Percentiles rank a stretch among this genome's conserved stretches.
Conservation (phyloP, 2,797 vertebrate species). For the Dendrocincla tyrannina region DNA sequence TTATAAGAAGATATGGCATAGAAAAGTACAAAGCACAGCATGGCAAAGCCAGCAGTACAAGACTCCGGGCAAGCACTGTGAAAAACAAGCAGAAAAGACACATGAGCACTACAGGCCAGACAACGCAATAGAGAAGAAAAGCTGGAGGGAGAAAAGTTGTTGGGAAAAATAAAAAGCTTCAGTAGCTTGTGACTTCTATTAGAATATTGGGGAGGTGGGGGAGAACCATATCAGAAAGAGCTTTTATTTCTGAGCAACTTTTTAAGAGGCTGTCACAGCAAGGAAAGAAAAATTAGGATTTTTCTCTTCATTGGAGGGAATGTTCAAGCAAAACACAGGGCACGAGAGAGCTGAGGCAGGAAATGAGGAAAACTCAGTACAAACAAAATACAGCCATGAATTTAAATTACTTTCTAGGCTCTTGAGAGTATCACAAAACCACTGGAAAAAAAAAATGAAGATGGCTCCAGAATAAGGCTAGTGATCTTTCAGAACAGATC, state of each 20-base stretch:
- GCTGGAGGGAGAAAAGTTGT: not conserved
- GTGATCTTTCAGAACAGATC: not conserved
- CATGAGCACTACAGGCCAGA: not conserved
- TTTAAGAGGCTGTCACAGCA: not conserved
- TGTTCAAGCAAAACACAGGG: not conserved
- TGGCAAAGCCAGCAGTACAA: not conserved
- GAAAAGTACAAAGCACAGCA: slow-evolving; percentile 27
- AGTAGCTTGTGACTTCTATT: not conserved
- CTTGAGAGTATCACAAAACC: not conserved
- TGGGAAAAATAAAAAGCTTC: slow-evolving; percentile 29
- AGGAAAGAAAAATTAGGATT: not conserved
- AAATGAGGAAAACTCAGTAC: not conserved
- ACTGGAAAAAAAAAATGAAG: not conserved
- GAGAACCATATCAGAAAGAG: not conserved
- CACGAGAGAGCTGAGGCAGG: not conserved
- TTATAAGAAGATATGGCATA: not conserved
- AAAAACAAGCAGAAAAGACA: slow-evolving; percentile 34
- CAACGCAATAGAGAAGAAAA: slow-evolving; percentile 17
- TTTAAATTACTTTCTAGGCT: slow-evolving; percentile 1
- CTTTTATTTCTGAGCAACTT: not conserved
- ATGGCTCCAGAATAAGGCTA: not conserved
- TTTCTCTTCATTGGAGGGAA: not conserved
- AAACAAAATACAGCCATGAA: not conserved
- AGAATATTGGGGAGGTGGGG: not conserved
- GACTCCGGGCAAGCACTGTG: not conserved